A percentile compares a stretch with the other conserved stretches of the same genome.
Evolutionary conservation across 2,888 invertebrate species (phyloP).

Genomic region (Halictus quadricinctus): DNA sequence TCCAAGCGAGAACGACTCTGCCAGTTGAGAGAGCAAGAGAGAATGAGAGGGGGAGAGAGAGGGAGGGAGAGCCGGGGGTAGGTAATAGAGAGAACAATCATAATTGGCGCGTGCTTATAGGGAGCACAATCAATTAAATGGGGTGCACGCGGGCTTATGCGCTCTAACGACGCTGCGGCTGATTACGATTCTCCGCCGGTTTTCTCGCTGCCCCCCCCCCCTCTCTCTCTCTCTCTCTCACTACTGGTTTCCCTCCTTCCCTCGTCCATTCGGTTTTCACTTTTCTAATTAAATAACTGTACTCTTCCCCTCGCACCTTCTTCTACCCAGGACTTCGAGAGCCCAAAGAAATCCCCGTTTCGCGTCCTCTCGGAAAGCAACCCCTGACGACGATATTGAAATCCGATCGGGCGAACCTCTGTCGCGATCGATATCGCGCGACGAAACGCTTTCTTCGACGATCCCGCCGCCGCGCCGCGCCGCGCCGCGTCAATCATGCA

Average conservation of each 20-base stretch:
- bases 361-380: background rate
- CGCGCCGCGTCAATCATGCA: background rate
- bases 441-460: constrained; percentile 3
- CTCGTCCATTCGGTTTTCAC: background rate
- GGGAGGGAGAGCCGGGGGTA: constrained; percentile 7
- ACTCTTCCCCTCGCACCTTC: background rate
- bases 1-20: constrained; percentile 16
- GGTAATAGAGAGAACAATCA: constrained; percentile 57
- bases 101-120: constrained; percentile 62
- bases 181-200: constrained; percentile 30
- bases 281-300: constrained; percentile 10
- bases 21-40: background rate
- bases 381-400: constrained; percentile 6
- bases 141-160: constrained; percentile 36
- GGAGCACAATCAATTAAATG: constrained; percentile 63
- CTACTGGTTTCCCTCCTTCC: background rate
- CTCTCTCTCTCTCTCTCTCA: background rate
- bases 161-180: constrained; percentile 28
- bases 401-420: constrained; percentile 7
- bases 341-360: background rate
- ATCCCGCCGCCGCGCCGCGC: background rate
- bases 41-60: background rate
- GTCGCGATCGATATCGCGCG: constrained; percentile 11
- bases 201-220: constrained; percentile 8
- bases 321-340: background rate